Evolutionary conservation across 2,797 vertebrate genomes (phyloP).

Genomic region (Malacoctenus gilli): DNA sequence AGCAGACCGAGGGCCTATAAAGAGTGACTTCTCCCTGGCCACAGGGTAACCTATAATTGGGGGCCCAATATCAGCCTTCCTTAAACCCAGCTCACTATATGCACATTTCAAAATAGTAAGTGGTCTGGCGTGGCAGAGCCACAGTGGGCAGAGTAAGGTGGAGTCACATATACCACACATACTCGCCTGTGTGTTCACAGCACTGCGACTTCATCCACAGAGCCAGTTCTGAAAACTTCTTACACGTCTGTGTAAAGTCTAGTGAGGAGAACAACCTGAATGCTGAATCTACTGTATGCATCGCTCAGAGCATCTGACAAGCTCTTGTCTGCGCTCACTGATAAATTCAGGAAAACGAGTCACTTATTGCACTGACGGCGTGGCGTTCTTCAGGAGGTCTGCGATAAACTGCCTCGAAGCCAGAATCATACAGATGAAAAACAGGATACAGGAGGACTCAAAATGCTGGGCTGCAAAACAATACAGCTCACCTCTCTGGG

Average conservation of each 20-base stretch:
- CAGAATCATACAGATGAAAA: background rate
- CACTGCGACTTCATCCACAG: background rate
- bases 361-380: background rate
- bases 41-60: slow-evolving; percentile 78
- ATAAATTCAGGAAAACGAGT: slow-evolving; percentile 1
- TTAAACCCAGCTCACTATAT: slow-evolving; percentile 68
- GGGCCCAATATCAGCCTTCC: slow-evolving; percentile 67
- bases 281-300: too few species aligned
- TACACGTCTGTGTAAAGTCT: background rate
- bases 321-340: background rate
- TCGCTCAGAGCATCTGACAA: background rate
- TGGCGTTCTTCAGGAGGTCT: too few species aligned
- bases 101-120: slow-evolving; percentile 72
- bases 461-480: background rate
- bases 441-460: background rate
- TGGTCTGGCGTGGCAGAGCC: slow-evolving; percentile 53
- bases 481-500: background rate
- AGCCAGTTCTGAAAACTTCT: background rate
- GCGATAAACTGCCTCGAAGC: background rate
- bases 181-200: slow-evolving; percentile 17
- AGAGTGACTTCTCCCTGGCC: slow-evolving; percentile 71
- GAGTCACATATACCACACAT: slow-evolving; percentile 40
- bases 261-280: slow-evolving; percentile 7
- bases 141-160: slow-evolving; percentile 50
- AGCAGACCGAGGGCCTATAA: slow-evolving; percentile 58